Evolutionary conservation across 2,797 vertebrate species (phyloP).

Genomic region (Crax fasciolata): DNA sequence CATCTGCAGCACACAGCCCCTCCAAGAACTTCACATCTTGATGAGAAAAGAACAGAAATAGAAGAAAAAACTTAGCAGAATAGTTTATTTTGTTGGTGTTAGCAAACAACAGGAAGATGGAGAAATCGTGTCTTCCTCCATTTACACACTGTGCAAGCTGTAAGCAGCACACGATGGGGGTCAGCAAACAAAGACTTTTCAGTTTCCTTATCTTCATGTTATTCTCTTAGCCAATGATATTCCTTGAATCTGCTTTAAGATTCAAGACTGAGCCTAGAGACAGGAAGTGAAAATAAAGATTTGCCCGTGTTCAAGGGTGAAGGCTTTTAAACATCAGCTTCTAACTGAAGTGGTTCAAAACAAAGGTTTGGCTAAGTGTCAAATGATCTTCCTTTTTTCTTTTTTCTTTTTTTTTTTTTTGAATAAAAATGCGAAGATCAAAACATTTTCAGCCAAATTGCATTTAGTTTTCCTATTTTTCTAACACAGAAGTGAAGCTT

Average conservation of each 20-base stretch:
- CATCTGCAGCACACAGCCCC: not conserved
- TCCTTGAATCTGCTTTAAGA: not conserved
- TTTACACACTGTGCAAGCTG: not conserved
- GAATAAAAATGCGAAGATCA: not conserved
- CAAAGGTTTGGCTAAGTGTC: not conserved
- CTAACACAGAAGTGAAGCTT: not conserved
- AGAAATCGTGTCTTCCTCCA: not conserved
- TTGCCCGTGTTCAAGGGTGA: not conserved
- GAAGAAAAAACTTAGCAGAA: not conserved
- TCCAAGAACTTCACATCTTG: not conserved
- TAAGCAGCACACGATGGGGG: fast-evolving
- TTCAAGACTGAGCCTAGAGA: not conserved
- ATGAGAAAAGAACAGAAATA: not conserved
- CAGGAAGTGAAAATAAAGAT: not conserved
- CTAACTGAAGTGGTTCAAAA: not conserved
- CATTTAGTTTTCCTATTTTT: not conserved
- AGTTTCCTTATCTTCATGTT: fast-evolving
- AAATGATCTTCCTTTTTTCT: not conserved
- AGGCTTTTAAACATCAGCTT: not conserved
- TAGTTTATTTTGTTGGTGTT: not conserved
- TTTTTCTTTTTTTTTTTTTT: not conserved
- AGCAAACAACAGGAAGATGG: not conserved
- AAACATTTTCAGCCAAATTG: not conserved
- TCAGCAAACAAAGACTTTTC: not conserved
- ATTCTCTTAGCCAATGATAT: not conserved